These are phyloP conservation scores for Drosophila affinis DNA, from an alignment of 2,888 invertebrate genomes.

Conservation along the genomic window DNA sequence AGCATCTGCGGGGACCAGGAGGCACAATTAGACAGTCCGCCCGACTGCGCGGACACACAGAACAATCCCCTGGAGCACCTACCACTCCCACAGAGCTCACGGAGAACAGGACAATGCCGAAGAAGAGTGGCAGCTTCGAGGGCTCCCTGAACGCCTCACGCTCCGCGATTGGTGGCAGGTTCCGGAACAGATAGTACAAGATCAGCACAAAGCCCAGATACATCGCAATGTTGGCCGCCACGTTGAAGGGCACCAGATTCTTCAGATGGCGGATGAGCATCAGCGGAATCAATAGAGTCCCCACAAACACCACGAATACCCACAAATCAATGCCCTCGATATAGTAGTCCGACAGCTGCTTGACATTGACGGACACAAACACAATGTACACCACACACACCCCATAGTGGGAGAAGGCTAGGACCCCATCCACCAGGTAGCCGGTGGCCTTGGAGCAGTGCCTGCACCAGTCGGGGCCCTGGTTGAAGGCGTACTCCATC, in stretches of 20 bases:
- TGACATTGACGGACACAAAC: slow-evolving; percentile 92
- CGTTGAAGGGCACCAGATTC: slow-evolving; percentile 93
- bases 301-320: slow-evolving; percentile 84
- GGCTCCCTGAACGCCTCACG: slow-evolving; percentile 80
- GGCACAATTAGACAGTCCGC: neutral
- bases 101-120: slow-evolving; percentile 95
- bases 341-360: slow-evolving; percentile 88
- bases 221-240: slow-evolving; percentile 94
- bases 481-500: slow-evolving; percentile 43
- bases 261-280: slow-evolving; percentile 90
- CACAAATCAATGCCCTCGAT: slow-evolving; percentile 83
- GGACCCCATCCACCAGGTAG: slow-evolving; percentile 88
- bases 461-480: slow-evolving; percentile 40
- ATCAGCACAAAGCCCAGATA: slow-evolving; percentile 89
- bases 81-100: slow-evolving; percentile 92
- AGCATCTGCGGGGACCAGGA: slow-evolving; percentile 85
- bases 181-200: slow-evolving; percentile 89
- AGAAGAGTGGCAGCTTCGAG: slow-evolving; percentile 89
- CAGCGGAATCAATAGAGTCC: slow-evolving; percentile 88
- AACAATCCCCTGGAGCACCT: slow-evolving; percentile 20
- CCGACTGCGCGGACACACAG: slow-evolving; percentile 83
- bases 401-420: slow-evolving; percentile 94
- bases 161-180: slow-evolving; percentile 84
- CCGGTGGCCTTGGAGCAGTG: slow-evolving; percentile 14
- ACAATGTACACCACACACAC: slow-evolving; percentile 98